These are phyloP conservation scores for Eremophila alpestris DNA, from an alignment of 2,797 vertebrate genomes.

Conservation along the genomic window DNA sequence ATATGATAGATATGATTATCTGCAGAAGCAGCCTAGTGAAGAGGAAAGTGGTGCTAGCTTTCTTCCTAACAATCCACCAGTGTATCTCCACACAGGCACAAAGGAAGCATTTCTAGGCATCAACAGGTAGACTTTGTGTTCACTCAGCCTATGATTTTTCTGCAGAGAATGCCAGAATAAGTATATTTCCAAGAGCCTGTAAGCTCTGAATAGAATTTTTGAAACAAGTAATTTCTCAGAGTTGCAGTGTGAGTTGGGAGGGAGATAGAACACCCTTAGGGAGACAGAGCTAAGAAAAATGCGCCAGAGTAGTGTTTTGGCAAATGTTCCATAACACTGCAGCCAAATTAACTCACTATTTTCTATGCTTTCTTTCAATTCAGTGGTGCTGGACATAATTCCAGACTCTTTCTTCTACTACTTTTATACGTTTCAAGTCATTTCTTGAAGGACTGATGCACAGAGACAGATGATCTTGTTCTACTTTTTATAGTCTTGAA, in stretches of 20 bases:
- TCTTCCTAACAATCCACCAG: neutral
- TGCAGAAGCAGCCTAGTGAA: neutral
- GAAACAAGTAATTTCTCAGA: constrained; percentile 43
- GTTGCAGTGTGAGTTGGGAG: neutral
- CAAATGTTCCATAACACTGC: constrained; percentile 7
- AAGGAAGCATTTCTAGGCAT: neutral
- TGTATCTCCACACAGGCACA: neutral
- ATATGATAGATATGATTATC: neutral
- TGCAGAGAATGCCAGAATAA: neutral
- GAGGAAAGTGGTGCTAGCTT: neutral
- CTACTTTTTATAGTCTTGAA: neutral
- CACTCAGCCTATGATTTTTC: neutral
- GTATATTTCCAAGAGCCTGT: neutral
- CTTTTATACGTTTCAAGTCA: neutral
- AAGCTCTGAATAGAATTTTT: neutral
- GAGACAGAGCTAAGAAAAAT: constrained; percentile 39
- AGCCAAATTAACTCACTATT: constrained; percentile 37
- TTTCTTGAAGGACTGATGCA: neutral
- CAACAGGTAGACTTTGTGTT: constrained; percentile 3
- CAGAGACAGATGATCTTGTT: neutral
- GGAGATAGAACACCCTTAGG: constrained; percentile 23
- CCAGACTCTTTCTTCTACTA: neutral
- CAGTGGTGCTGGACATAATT: neutral
- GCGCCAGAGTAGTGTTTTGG: constrained; percentile 31
- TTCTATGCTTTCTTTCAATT: neutral